Evolutionary conservation across 1,140 invertebrate species (phyloP), one percentile per base, ranked within the genome.

Genomic region (Dendroctonus valens): DNA sequence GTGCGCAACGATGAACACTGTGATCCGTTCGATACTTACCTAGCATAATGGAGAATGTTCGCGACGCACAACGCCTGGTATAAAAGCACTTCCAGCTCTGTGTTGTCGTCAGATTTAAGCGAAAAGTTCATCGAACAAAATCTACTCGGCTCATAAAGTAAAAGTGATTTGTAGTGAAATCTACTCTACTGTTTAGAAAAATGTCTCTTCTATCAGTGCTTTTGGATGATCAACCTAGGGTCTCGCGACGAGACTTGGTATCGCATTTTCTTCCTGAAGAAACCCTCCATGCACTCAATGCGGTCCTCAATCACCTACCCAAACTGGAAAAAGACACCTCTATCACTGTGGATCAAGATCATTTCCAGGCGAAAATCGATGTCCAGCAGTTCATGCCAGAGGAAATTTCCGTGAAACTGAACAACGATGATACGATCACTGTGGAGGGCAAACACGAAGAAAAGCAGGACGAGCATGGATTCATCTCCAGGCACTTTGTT

Each of bases 361-460:
- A 68, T 15, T 74, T 74, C 44, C 59, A 72, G 40, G 74, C 69
- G 0, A 78, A 77, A 54, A 75, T 85, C 61, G 85, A 88, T 67
- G 79, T 87, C 6, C 78, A 82, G 11, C 84, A 87, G 69, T 88
- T 86, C 74, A 81, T 79, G 59, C 85, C 87, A 0, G 83, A 87
- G 59, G 86, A 88, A 75, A 81, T 87, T 26, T 79, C 77, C 39
- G 84, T 88, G 2, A 86, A 85, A 71, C 83, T 83, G 0, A 75
- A 81, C 5, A 84, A 44, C 11, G 87, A 89, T 72, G 82, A 85
- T 42, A 81, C 78, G 40, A 81, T 92, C 7, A 80, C 87, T 3
- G 82, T 92, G 11, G 83, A 86, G 74, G 89, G 84, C 2, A 88
- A 89, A 72, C 89, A 91, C 71, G 88, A 91, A 69, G 63, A 48